Evolutionary conservation across 2,113 vertebrate species (phyloP).

Genomic region (Opisthocomus hoazin): DNA sequence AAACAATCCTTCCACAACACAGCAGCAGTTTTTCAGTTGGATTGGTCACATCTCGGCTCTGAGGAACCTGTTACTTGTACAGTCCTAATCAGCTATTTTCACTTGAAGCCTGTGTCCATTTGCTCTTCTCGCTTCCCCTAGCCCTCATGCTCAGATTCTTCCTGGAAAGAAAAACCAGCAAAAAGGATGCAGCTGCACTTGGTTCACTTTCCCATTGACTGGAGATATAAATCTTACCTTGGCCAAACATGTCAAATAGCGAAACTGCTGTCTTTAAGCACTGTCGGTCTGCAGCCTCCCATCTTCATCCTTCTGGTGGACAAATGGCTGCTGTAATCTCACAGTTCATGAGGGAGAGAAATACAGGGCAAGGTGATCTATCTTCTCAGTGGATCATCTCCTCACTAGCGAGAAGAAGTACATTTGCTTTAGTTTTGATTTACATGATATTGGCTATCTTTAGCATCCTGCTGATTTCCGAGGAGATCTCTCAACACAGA

Average conservation of each 20-base stretch:
- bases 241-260: not conserved
- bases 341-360: not conserved
- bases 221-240: constrained; percentile 43
- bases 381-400: not conserved
- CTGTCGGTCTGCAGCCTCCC: not conserved
- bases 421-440: not conserved
- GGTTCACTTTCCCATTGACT: not conserved
- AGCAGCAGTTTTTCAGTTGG: not conserved
- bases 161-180: not conserved
- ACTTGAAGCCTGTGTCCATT: not conserved
- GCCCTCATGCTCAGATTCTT: not conserved
- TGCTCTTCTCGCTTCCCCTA: not conserved
- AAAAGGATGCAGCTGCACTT: constrained; percentile 11
- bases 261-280: constrained; percentile 12
- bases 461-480: not conserved
- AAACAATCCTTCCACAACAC: not conserved
- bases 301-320: not conserved
- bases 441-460: not conserved
- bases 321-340: not conserved
- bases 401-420: not conserved
- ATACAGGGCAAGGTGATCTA: not conserved
- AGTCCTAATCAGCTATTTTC: not conserved
- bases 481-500: not conserved
- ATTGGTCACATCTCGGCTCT: not conserved
- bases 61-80: not conserved